These are phyloP conservation scores for Protosalanx chinensis DNA, from an alignment of 2,797 vertebrate species.

Conservation along the genomic window DNA sequence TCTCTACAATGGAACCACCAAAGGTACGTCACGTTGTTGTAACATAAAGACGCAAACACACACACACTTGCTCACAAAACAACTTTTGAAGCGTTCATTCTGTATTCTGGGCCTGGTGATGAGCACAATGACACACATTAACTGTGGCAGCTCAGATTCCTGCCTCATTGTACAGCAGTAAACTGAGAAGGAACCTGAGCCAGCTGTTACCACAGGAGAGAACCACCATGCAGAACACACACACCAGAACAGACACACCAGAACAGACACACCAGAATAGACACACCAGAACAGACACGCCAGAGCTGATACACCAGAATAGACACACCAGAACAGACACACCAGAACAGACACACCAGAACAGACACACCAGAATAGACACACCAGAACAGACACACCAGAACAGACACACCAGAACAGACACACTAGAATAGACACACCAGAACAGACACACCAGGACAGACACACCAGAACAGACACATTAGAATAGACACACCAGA, in stretches of 20 bases:
- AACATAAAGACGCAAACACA: conserved; percentile 38
- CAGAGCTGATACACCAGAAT: conserved; percentile 49
- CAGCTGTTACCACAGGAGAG: conserved; percentile 42
- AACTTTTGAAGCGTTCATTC: conserved; percentile 64
- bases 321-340: conserved; percentile 22
- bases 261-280: background rate
- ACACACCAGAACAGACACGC: conserved; percentile 40
- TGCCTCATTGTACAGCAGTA: conserved; percentile 71
- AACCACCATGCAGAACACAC: conserved; percentile 49
- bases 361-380: conserved; percentile 11
- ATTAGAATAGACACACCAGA: conserved; percentile 27
- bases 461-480: conserved; percentile 33
- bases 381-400: conserved; percentile 16
- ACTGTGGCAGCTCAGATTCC: conserved; percentile 69
- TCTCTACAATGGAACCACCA: too few species aligned
- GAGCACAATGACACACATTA: conserved; percentile 66
- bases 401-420: conserved; percentile 2
- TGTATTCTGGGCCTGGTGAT: conserved; percentile 69
- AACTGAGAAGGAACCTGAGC: conserved; percentile 76
- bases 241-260: conserved; percentile 39
- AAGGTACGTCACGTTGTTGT: conserved; percentile 17
- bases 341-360: conserved; percentile 19
- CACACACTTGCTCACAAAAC: conserved; percentile 21
- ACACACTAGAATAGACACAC: background rate
- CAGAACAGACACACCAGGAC: conserved; percentile 39